Conservation (phyloP, 1,140 invertebrate species). For the Drosophila biarmipes region DNA sequence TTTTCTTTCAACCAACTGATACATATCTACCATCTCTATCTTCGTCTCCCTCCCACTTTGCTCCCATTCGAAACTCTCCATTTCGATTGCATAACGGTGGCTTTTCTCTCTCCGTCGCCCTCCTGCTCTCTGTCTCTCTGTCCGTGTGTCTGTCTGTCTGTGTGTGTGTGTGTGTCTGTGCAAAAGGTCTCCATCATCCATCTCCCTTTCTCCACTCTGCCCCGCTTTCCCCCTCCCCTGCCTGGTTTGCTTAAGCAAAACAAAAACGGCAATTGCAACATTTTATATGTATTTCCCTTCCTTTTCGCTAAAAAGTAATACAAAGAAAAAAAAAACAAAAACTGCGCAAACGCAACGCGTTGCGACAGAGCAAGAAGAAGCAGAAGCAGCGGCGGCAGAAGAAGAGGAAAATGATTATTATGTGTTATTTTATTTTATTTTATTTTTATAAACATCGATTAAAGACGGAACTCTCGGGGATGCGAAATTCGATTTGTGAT, state of each 20-base stretch:
- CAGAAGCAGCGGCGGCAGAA: no score
- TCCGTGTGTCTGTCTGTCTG: not conserved
- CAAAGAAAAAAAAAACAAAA: slow-evolving; percentile 9
- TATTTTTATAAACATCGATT: slow-evolving; percentile 26
- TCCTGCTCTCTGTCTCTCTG: not conserved
- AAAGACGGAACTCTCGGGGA: slow-evolving; percentile 27
- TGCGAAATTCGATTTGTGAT: slow-evolving; percentile 23
- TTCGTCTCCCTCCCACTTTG: slow-evolving; percentile 8
- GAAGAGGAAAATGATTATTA: no score
- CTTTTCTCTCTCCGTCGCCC: not conserved
- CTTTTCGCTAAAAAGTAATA: slow-evolving; percentile 11
- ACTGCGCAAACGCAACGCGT: slow-evolving; percentile 49
- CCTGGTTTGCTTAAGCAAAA: slow-evolving; percentile 49
- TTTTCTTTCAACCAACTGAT: slow-evolving; percentile 11
- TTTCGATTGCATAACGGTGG: slow-evolving; percentile 44
- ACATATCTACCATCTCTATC: slow-evolving; percentile 2
- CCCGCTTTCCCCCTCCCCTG: slow-evolving; percentile 18
- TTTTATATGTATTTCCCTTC: slow-evolving; percentile 17
- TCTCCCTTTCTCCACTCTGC: slow-evolving; percentile 8
- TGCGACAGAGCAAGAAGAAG: slow-evolving; percentile 42
- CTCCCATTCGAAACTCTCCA: slow-evolving; percentile 37
- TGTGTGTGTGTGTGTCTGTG: slow-evolving; percentile 9
- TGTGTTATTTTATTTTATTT: no score
- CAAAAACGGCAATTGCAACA: slow-evolving; percentile 59
- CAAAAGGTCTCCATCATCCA: slow-evolving; percentile 21